These are phyloP conservation scores for Eonycteris spelaea DNA, from an alignment of 2,113 vertebrate species.

Conservation along the genomic window DNA sequence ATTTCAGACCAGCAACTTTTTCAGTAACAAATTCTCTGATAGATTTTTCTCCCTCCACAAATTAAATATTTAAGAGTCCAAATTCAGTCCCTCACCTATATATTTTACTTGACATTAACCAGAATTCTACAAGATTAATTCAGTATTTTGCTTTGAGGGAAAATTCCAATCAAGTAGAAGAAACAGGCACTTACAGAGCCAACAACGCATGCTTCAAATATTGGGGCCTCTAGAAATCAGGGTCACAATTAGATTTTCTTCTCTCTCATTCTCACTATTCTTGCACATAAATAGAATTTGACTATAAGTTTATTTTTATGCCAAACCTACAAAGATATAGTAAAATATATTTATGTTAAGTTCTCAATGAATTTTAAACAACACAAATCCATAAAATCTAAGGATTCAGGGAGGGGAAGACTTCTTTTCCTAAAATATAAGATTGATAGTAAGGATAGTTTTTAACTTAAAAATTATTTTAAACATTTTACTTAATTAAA, in stretches of 20 bases:
- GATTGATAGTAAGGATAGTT: not conserved
- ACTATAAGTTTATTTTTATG: not conserved
- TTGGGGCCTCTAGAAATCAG: not conserved
- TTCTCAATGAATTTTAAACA: not conserved
- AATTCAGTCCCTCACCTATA: not conserved
- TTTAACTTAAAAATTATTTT: constrained; percentile 2
- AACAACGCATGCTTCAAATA: not conserved
- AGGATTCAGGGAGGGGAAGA: not conserved
- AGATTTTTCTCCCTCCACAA: not conserved
- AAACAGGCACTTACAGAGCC: not conserved
- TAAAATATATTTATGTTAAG: not conserved
- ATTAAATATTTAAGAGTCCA: constrained; percentile 10
- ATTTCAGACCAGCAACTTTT: constrained; percentile 22
- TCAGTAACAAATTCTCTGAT: not conserved
- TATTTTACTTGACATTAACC: not conserved
- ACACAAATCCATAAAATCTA: not conserved
- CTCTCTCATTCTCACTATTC: not conserved
- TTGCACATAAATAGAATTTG: not conserved
- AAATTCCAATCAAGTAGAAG: not conserved
- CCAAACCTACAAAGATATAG: not conserved
- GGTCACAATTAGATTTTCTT: not conserved
- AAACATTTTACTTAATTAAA: not conserved
- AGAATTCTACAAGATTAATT: not conserved
- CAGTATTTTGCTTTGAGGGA: not conserved
- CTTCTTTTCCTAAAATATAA: not conserved